Evolutionary conservation across 1,140 invertebrate species (phyloP).

Genomic region (Hormaphis cornu): DNA sequence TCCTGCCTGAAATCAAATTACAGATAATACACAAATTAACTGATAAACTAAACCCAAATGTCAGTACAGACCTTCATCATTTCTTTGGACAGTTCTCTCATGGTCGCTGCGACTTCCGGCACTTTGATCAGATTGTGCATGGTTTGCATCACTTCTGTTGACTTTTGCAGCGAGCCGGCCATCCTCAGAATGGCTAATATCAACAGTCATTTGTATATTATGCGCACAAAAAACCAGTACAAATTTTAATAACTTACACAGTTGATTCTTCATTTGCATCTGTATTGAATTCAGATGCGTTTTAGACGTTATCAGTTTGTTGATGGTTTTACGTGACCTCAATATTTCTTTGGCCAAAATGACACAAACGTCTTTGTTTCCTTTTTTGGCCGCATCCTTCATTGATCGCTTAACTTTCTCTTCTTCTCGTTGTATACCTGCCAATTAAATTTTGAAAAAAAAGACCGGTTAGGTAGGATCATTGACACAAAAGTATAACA

Average conservation of each 20-base stretch:
- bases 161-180: constrained; percentile 82
- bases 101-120: constrained; percentile 87
- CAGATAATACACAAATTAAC: background rate
- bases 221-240: background rate
- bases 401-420: constrained; percentile 89
- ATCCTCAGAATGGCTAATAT: constrained; percentile 72
- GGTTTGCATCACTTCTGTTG: constrained; percentile 92
- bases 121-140: constrained; percentile 87
- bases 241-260: constrained; percentile 52
- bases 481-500: no score
- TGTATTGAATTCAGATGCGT: constrained; percentile 96
- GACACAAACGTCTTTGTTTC: constrained; percentile 85
- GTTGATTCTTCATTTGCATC: constrained; percentile 95
- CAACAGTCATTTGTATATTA: constrained; percentile 10
- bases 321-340: constrained; percentile 76
- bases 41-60: background rate
- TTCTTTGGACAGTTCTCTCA: constrained; percentile 96
- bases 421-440: constrained; percentile 91
- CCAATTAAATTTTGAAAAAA: constrained; percentile 34
- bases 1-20: constrained; percentile 56
- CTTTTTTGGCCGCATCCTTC: constrained; percentile 94
- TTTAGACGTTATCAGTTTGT: constrained; percentile 87
- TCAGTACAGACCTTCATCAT: constrained; percentile 70
- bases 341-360: constrained; percentile 94
- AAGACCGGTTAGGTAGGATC: no score